Conservation (phyloP, 2,888 invertebrate species). For the Brachyptera putata region DNA sequence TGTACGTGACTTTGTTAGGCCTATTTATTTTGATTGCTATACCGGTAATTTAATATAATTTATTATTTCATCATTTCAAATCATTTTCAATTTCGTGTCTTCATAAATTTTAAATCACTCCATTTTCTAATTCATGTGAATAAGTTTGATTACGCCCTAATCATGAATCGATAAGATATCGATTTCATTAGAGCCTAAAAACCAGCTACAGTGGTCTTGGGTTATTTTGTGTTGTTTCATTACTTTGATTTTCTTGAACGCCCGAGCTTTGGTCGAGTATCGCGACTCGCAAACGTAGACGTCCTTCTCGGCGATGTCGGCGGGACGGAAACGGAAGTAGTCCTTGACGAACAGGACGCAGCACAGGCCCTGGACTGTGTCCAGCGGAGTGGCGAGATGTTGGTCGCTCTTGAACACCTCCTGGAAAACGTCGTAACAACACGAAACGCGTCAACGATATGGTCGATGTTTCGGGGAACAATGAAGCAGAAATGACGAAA, state of each 20-base stretch:
- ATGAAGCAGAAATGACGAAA: conserved; percentile 66
- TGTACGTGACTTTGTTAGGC: too few relatives aligned
- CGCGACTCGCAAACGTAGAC: conserved; percentile 96
- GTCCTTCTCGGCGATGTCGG: conserved; percentile 85
- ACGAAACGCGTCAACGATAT: conserved; percentile 65
- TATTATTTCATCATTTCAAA: too few relatives aligned
- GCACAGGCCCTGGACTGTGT: conserved; percentile 83
- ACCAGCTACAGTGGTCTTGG: not conserved
- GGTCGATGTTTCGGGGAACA: conserved; percentile 92
- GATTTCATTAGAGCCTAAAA: too few relatives aligned
- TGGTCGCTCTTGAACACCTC: conserved; percentile 95
- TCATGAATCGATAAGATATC: too few relatives aligned
- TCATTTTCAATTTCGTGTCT: too few relatives aligned
- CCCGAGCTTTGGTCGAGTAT: conserved; percentile 78
- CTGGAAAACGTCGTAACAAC: conserved; percentile 39
- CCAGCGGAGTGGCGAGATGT: conserved; percentile 76
- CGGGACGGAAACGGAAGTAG: conserved; percentile 85
- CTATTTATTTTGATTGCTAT: too few relatives aligned
- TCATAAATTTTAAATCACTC: too few relatives aligned
- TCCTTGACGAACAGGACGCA: conserved; percentile 92
- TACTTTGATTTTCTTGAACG: conserved; percentile 88
- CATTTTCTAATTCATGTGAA: too few relatives aligned
- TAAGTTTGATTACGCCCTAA: too few relatives aligned
- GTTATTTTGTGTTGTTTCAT: not conserved
- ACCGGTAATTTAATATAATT: too few relatives aligned